Evolutionary conservation across 1,140 invertebrate species (phyloP).

Genomic region (Drosophila suzukii): DNA sequence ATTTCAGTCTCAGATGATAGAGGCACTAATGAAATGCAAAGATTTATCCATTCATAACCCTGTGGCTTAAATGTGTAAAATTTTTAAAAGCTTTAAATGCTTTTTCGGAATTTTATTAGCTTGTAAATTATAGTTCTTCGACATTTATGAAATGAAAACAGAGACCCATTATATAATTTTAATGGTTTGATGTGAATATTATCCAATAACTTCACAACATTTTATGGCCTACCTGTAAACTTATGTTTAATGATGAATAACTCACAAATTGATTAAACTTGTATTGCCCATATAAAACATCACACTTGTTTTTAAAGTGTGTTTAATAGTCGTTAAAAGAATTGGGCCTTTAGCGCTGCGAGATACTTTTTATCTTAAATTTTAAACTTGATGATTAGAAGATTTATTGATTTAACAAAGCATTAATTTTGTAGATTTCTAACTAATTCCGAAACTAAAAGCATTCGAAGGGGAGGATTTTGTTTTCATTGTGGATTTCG

Average conservation of each 20-base stretch:
- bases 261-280: background rate
- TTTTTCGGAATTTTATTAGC: background rate
- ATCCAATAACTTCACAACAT: no score
- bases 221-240: no score
- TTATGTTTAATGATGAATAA: no score
- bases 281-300: background rate
- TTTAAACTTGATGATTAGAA: constrained; percentile 19
- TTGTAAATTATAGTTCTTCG: no score
- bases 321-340: background rate
- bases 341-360: background rate
- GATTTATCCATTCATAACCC: background rate
- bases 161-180: no score
- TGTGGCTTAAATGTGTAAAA: background rate
- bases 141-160: no score
- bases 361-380: constrained; percentile 21
- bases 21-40: background rate
- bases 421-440: constrained; percentile 11
- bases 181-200: no score
- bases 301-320: background rate
- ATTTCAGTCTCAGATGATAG: background rate
- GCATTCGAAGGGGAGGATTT: constrained; percentile 49
- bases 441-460: constrained; percentile 37
- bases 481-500: constrained; percentile 9
- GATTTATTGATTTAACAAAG: constrained; percentile 10
- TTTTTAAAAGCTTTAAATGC: background rate